phyloP scores from a whole-genome alignment of 2,888 invertebrate genomes.

The Mythimna lalbum region DNA sequence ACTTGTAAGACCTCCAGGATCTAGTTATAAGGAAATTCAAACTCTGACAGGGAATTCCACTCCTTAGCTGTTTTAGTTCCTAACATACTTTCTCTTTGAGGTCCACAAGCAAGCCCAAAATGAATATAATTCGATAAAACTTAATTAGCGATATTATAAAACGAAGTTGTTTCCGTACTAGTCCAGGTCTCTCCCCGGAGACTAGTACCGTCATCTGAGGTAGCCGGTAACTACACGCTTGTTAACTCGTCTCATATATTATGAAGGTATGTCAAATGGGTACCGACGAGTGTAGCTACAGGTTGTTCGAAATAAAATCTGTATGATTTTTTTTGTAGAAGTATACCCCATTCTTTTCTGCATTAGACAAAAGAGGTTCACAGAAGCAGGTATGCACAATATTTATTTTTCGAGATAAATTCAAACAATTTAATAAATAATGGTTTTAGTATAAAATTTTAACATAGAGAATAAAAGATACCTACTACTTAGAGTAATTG shows the following conservation, averaged over 20 bases:
- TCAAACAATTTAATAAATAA: no score
- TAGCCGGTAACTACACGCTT: slow-evolving; percentile 87
- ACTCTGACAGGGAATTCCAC: no score
- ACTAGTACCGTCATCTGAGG: slow-evolving; percentile 74
- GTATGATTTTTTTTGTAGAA: not conserved
- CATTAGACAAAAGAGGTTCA: no score
- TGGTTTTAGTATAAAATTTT: no score
- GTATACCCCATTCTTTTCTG: no score
- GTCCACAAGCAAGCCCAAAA: slow-evolving; percentile 15
- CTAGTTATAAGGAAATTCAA: no score
- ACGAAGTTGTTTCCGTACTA: slow-evolving; percentile 71
- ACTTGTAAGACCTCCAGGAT: no score
- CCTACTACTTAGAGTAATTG: no score
- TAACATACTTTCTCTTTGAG: not conserved
- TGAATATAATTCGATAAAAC: slow-evolving; percentile 58
- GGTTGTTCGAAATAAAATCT: slow-evolving; percentile 63
- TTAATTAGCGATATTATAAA: slow-evolving; percentile 67
- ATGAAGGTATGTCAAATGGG: slow-evolving; percentile 88
- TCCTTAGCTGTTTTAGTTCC: no score
- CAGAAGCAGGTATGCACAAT: no score
- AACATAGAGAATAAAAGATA: no score
- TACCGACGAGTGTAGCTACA: slow-evolving; percentile 73
- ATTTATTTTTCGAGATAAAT: no score
- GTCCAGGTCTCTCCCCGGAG: slow-evolving; percentile 69
- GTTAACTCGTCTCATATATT: slow-evolving; percentile 90